Evolutionary conservation across 2,113 vertebrate species (phyloP), one percentile per base, ranked within the genome.

Genomic region (Rhodinocichla rosea): DNA sequence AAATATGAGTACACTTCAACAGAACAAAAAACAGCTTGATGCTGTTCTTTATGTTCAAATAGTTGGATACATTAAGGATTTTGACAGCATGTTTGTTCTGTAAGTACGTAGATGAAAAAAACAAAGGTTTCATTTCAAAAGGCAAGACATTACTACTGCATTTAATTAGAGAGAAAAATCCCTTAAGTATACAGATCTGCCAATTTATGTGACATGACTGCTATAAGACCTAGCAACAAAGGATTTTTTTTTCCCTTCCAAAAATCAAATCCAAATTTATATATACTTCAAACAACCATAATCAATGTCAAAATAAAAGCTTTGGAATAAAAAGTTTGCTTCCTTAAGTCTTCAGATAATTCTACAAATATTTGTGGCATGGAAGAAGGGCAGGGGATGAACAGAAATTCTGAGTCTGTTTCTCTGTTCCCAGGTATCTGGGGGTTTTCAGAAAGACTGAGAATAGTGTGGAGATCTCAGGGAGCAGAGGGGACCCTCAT

Each of bases 131-230:
- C 4, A 80, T 95, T 97, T 94, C 89, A 96, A 84, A 96, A 95
- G 83, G 64, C 22, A 70, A 60, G 62, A 71, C 40, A 77, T 62
- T 79, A 95, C 69, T 79, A 80, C 78, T 80, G 39, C 68, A 88
- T 89, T 96, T 94, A 95, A 95, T 95, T 91, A 83, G 63, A 79
- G 56, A 53, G 18, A 71, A 95, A 95, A 92, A 68, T 90, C 84
- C 95, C 78, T 70, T 73, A 90, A 65, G 68, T 50, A 83, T 33
- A 94, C 50, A 57, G 68, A 86, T 89, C 62, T 81, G 69, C 52
- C 79, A 86, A 33, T 67, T 92, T 69, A 82, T 65, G 56, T 90
- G 75, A 91, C 0, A 0, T 91, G 81, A 73, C 45, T 85, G 67
- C 75, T 76, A 6, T 62, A 83, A 86, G 87, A 87, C 65, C 35